Conservation (phyloP, 1,140 invertebrate species). For the Heliconius melpomene region DNA sequence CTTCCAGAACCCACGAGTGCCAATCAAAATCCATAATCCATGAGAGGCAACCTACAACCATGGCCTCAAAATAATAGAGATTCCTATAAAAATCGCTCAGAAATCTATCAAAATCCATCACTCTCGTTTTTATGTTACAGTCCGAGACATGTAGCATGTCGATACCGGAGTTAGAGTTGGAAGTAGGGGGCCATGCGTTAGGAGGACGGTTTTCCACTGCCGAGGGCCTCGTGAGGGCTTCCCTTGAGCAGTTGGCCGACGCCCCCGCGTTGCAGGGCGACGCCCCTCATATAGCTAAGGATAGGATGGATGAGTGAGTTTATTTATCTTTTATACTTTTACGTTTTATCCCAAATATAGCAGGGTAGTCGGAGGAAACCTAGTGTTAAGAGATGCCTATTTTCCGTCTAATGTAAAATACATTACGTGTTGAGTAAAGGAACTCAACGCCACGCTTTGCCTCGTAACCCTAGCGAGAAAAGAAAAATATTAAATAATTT, state of each 20-base stretch:
- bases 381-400: no score
- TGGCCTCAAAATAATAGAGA: no score
- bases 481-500: no score
- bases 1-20: no score
- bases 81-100: no score
- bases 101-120: neutral
- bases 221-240: conserved; percentile 90
- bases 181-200: conserved; percentile 84
- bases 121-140: conserved; percentile 61
- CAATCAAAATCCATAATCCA: no score
- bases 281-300: conserved; percentile 80
- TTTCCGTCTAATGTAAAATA: no score
- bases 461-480: no score
- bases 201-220: conserved; percentile 97
- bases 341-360: neutral
- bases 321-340: no score
- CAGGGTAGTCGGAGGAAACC: neutral
- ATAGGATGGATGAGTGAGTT: conserved; percentile 44
- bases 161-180: conserved; percentile 93
- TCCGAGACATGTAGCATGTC: conserved; percentile 94
- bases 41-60: no score
- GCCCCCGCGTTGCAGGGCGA: conserved; percentile 82
- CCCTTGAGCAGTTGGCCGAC: conserved; percentile 88
- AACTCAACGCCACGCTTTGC: no score
- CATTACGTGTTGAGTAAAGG: no score